Evolutionary conservation across 1,140 invertebrate genomes (phyloP).

Genomic region (Antheraea pernyi): DNA sequence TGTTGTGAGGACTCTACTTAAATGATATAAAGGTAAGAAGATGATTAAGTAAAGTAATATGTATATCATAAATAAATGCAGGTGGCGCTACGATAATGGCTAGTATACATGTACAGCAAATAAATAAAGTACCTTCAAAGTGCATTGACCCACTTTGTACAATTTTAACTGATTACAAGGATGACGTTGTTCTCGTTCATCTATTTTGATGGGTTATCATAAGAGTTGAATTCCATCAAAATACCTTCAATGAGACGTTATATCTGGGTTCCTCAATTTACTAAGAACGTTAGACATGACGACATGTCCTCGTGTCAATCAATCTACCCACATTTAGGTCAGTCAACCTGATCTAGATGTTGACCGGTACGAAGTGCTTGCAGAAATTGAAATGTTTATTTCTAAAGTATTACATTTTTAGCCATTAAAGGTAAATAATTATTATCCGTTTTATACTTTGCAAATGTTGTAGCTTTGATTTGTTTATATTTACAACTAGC

Average conservation of each 20-base stretch:
- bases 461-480: no score
- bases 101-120: no score
- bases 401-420: neutral
- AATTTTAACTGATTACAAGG: slow-evolving; percentile 2
- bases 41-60: no score
- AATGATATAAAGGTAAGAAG: no score
- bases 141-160: slow-evolving; percentile 1
- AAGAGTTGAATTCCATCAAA: slow-evolving; percentile 50
- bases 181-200: slow-evolving; percentile 1
- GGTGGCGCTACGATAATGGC: no score
- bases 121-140: neutral
- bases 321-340: slow-evolving; percentile 60
- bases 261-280: slow-evolving; percentile 69
- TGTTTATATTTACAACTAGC: no score
- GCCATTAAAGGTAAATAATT: neutral
- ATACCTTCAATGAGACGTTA: slow-evolving; percentile 54
- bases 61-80: no score
- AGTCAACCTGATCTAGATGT: slow-evolving; percentile 30
- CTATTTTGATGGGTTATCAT: slow-evolving; percentile 35
- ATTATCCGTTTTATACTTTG: neutral
- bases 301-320: slow-evolving; percentile 48
- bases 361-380: neutral
- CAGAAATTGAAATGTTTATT: neutral
- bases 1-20: no score
- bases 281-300: slow-evolving; percentile 38